Evolutionary conservation across 2,113 vertebrate species (phyloP), one percentile per base, ranked within the genome.

Genomic region (Oophaga pumilio): DNA sequence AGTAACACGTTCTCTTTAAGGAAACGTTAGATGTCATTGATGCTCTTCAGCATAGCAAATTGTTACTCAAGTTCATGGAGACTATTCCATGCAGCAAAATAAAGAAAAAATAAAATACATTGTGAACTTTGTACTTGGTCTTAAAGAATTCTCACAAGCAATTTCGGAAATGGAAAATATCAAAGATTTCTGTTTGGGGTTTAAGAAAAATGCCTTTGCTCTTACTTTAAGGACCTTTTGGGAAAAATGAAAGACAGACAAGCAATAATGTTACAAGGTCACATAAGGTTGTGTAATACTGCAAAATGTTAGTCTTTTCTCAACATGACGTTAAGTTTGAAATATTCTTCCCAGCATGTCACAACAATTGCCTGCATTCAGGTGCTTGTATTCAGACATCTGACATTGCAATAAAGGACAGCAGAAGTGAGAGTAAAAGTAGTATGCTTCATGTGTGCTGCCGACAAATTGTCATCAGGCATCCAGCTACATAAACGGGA

Each of bases 271-370:
- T 76, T 86, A 50, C 64, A 43, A 68, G 76, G 60, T 86, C 76
- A 86, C 9, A 2, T 79, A 69, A 86, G 85, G 85, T 86, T 79
- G 43, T 66, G 49, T 78, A 79, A 79, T 77, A 86, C 76, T 79
- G 76, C 57, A 86, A 86, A 86, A 86, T 86, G 85, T 86, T 86
- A 86, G 85, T 53, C 62, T 79, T 86, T 86, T 77, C 85, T 69
- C 85, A 79, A 69, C 85, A 86, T 86, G 85, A 86, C 76, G 79
- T 86, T 86, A 86, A 56, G 76, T 68, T 79, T 69, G 85, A 86
- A 79, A 86, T 86, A 86, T 86, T 77, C 74, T 78, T 86, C 85
- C 62, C 76, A 79, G 76, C 85, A 86, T 80, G 85, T 79, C 76
- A 80, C 85, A 86, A 56, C 57, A 86, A 86, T 86, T 79, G 85